A percentile compares a stretch with the other conserved stretches of the same genome.
These are phyloP conservation scores for Apostichopus japonicus DNA, from an alignment of 35 echinoderm and acorn worm genomes.

Conservation along the genomic window DNA sequence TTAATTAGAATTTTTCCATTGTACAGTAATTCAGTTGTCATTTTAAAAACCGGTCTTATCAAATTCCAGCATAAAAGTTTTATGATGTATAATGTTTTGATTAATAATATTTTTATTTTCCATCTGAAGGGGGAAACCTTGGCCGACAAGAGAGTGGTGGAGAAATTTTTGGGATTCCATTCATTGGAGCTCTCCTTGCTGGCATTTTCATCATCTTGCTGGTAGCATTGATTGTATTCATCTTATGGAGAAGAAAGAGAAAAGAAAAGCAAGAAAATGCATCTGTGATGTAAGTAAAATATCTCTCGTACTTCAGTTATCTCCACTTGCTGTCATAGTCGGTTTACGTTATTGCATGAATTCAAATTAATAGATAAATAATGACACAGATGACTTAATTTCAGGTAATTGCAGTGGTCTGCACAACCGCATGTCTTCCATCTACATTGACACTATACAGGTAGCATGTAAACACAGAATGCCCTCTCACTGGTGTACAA, in stretches of 20 bases:
- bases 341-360: no score
- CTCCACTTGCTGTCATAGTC: no score
- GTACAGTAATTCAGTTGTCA: no score
- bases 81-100: neutral
- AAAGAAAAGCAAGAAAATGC: neutral
- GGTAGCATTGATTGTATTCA: neutral
- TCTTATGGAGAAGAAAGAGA: neutral
- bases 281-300: neutral
- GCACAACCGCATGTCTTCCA: no score
- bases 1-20: no score
- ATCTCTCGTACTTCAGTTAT: neutral
- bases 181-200: neutral
- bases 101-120: neutral
- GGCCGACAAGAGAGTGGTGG: neutral
- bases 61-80: neutral
- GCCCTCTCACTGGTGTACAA: no score
- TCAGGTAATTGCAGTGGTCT: no score
- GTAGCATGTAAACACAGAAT: no score
- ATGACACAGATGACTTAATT: no score
- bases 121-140: neutral
- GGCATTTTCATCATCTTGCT: conserved; percentile 3
- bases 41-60: no score
- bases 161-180: neutral
- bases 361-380: no score
- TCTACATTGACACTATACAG: no score